Evolutionary conservation across 1,140 invertebrate genomes (phyloP).

Genomic region (Linepithema humile): DNA sequence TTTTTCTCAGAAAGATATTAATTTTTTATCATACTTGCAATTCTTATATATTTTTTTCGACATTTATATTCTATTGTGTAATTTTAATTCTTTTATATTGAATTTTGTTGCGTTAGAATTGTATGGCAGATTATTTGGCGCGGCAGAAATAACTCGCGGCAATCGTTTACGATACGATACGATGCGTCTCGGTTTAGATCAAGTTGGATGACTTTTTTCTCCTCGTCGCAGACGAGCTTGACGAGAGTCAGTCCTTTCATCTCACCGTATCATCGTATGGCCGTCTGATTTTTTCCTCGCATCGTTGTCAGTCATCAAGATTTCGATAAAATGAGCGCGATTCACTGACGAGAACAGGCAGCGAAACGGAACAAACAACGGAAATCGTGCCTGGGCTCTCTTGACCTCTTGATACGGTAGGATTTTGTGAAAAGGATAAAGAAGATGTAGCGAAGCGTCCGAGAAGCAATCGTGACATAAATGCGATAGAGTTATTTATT

Average conservation of each 20-base stretch:
- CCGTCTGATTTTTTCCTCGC: slow-evolving; percentile 19
- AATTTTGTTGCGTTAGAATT: not conserved
- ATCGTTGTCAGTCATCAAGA: slow-evolving; percentile 49
- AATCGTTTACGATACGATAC: slow-evolving; percentile 22
- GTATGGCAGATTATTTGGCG: not conserved
- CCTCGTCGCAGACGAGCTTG: slow-evolving; percentile 34
- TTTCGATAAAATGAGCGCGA: slow-evolving; percentile 44
- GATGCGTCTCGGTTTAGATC: slow-evolving; percentile 34
- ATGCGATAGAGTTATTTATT: slow-evolving; percentile 56
- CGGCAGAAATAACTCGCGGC: not conserved
- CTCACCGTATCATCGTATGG: slow-evolving; percentile 40
- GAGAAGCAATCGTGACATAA: slow-evolving; percentile 37
- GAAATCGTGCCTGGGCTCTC: slow-evolving; percentile 4
- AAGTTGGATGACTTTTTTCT: slow-evolving; percentile 5
- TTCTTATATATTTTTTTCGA: not conserved
- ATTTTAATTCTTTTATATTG: no score
- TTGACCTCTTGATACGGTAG: slow-evolving; percentile 25
- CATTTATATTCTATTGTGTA: no score
- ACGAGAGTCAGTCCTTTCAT: slow-evolving; percentile 62
- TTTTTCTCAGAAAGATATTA: not conserved
- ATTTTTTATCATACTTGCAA: not conserved
- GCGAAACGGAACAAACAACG: slow-evolving; percentile 17
- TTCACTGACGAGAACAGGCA: not conserved
- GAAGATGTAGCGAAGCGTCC: not conserved
- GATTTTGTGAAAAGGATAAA: slow-evolving; percentile 25